phyloP scores from a whole-genome alignment of 2,113 vertebrate species.

The Gadus macrocephalus region DNA sequence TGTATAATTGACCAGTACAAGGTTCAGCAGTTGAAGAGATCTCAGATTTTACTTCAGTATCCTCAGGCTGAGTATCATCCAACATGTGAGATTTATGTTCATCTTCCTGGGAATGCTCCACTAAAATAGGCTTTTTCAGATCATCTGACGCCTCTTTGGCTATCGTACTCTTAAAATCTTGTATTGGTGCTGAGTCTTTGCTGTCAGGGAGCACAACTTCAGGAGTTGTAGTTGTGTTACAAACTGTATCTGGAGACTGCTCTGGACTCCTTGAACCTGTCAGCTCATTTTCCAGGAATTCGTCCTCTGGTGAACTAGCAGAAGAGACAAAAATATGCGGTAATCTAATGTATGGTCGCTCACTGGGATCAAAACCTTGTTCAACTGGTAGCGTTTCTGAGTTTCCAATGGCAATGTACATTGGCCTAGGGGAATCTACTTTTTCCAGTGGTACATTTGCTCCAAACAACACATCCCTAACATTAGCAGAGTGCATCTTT shows the following conservation, averaged over 20 bases:
- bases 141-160: conserved; percentile 23
- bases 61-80: not conserved
- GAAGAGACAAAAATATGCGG: conserved; percentile 69
- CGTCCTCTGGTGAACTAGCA: conserved; percentile 61
- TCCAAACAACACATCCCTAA: conserved; percentile 1
- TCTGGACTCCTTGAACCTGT: conserved; percentile 19
- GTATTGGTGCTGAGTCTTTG: conserved; percentile 23
- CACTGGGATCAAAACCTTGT: conserved; percentile 23
- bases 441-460: conserved; percentile 9
- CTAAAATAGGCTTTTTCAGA: conserved; percentile 1
- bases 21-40: not conserved
- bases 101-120: conserved; percentile 4
- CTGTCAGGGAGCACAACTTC: not conserved
- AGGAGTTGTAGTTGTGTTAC: conserved; percentile 10
- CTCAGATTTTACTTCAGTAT: conserved; percentile 10
- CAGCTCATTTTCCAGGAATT: conserved; percentile 26
- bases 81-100: conserved; percentile 15
- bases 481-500: not conserved
- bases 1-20: not conserved
- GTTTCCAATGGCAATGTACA: conserved; percentile 55
- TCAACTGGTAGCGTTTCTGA: conserved; percentile 26
- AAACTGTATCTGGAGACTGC: conserved; percentile 5
- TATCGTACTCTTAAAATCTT: conserved; percentile 9
- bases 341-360: conserved; percentile 41
- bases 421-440: conserved; percentile 30